A percentile compares a stretch with the other conserved stretches of the same genome.
phyloP scores from a whole-genome alignment of 2,113 vertebrate genomes.

The Tetrao urogallus region DNA sequence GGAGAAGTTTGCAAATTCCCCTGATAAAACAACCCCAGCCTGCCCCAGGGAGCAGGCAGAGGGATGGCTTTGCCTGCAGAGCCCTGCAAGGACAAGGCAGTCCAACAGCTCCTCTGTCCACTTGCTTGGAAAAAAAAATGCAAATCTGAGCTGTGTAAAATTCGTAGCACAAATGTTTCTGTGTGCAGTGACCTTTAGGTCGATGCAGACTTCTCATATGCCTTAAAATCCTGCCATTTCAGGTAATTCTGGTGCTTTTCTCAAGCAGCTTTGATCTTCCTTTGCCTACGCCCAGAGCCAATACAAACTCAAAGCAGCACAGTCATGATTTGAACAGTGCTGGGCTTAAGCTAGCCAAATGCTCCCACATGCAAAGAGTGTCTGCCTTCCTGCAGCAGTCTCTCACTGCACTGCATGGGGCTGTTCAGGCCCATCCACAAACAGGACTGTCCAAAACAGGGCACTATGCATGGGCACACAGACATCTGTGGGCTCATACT shows the following conservation, averaged over 20 bases:
- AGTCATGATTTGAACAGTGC: background rate
- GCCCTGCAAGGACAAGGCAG: background rate
- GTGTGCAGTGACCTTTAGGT: background rate
- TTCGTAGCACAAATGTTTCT: background rate
- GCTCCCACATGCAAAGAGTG: rapidly evolving
- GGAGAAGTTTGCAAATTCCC: background rate
- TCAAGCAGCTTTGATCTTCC: background rate
- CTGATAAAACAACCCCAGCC: background rate
- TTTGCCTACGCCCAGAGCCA: background rate
- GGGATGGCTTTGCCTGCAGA: background rate
- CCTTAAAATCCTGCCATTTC: background rate
- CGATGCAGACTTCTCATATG: background rate
- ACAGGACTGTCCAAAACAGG: background rate
- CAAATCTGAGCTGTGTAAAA: background rate
- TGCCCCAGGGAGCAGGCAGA: background rate
- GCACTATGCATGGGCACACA: rapidly evolving
- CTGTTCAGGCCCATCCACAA: background rate
- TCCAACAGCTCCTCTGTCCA: background rate
- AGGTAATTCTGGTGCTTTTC: background rate
- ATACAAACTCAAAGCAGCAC: background rate
- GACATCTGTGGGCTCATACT: background rate
- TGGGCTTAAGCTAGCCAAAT: background rate
- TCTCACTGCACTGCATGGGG: background rate
- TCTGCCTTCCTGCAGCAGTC: background rate
- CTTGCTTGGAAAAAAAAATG: too few relatives aligned